These are phyloP conservation scores for Lanistes nyassanus DNA, from an alignment of 1,140 invertebrate species.

Conservation along the genomic window DNA sequence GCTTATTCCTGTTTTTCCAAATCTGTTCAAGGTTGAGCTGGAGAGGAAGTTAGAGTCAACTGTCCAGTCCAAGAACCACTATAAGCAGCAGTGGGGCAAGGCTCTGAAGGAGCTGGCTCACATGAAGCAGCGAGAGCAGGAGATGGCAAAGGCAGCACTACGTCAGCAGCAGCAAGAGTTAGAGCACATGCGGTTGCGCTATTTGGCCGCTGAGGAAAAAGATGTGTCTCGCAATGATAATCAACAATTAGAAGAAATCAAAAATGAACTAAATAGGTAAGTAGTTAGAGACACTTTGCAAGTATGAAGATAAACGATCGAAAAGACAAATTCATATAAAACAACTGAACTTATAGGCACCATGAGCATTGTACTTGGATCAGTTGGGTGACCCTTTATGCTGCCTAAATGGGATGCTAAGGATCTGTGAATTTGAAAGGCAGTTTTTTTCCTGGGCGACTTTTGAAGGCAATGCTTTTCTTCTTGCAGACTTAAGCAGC, in stretches of 20 bases:
- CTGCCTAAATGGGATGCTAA: neutral
- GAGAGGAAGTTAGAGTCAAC: conserved; percentile 65
- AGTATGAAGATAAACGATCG: neutral
- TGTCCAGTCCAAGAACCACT: conserved; percentile 66
- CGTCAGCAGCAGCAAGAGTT: conserved; percentile 65
- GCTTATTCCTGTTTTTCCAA: neutral
- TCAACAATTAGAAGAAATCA: conserved; percentile 62
- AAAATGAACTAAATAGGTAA: conserved; percentile 65
- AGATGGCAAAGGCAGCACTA: conserved; percentile 57
- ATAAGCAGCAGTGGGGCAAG: conserved; percentile 68
- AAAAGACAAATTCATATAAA: neutral
- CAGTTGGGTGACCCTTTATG: neutral
- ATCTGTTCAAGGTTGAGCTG: conserved; percentile 60
- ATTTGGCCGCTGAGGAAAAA: conserved; percentile 65
- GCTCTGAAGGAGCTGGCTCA: conserved; percentile 65
- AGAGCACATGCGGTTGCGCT: conserved; percentile 66
- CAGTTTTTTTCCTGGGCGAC: too few relatives aligned
- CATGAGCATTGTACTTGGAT: neutral
- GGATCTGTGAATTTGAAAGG: neutral
- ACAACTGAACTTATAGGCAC: neutral
- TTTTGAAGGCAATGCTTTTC: conserved; percentile 14
- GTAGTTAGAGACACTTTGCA: neutral
- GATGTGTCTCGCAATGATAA: conserved; percentile 62
- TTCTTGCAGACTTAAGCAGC: conserved; percentile 49
- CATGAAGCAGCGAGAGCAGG: conserved; percentile 65